A percentile compares a stretch with the other conserved stretches of the same genome.
Evolutionary conservation across 2,888 invertebrate genomes (phyloP).

Genomic region (Theretra japonica): DNA sequence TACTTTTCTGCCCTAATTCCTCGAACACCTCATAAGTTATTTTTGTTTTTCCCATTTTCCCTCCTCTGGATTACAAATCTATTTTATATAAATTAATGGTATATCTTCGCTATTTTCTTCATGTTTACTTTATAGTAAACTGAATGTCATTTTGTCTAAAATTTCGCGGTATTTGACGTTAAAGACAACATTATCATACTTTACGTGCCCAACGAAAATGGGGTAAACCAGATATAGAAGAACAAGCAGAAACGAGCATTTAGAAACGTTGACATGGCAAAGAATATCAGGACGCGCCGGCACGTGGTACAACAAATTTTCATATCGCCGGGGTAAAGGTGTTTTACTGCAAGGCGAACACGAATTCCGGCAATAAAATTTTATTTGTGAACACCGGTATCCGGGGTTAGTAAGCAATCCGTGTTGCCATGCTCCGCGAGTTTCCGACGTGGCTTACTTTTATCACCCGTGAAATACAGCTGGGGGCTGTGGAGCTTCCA

Average conservation of each 20-base stretch:
- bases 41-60: too few relatives aligned
- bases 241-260: constrained; percentile 8
- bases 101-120: too few relatives aligned
- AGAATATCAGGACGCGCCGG: not conserved
- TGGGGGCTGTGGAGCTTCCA: not conserved
- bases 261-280: not conserved
- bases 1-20: too few relatives aligned
- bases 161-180: too few relatives aligned
- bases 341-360: constrained; percentile 46
- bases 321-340: constrained; percentile 31
- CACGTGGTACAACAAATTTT: constrained; percentile 29
- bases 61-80: too few relatives aligned
- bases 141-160: too few relatives aligned
- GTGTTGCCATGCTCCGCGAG: constrained; percentile 10
- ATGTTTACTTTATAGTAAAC: too few relatives aligned
- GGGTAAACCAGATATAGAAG: not conserved
- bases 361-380: constrained; percentile 47
- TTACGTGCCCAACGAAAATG: not conserved
- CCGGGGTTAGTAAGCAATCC: constrained; percentile 4
- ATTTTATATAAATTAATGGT: too few relatives aligned
- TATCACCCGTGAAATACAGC: constrained; percentile 5
- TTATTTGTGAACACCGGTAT: constrained; percentile 41
- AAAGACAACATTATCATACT: not conserved
- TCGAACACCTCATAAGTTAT: too few relatives aligned
- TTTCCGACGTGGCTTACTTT: constrained; percentile 12